Evolutionary conservation across 2,888 invertebrate species (phyloP).

Genomic region (Myathropa florea): DNA sequence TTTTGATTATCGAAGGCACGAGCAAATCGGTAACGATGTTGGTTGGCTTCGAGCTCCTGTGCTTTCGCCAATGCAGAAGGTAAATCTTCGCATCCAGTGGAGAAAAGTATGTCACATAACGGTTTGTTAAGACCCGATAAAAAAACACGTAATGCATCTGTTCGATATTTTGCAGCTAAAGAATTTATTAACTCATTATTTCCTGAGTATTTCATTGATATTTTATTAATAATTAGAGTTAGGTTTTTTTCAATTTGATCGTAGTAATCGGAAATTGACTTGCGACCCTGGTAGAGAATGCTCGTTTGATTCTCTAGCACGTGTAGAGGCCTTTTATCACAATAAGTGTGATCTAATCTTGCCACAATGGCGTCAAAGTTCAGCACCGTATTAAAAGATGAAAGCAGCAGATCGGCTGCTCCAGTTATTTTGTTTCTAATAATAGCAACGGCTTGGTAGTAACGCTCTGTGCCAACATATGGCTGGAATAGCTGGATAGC

Average conservation of each 20-base stretch:
- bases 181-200: no score
- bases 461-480: not conserved
- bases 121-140: not conserved
- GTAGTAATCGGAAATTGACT: not conserved
- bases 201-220: slow-evolving; percentile 5
- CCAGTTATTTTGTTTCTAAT: slow-evolving; percentile 2
- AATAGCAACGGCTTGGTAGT: not conserved
- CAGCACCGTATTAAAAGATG: no score
- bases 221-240: slow-evolving; percentile 8
- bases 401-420: not conserved
- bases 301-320: slow-evolving; percentile 9
- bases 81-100: slow-evolving; percentile 1
- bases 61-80: slow-evolving; percentile 10
- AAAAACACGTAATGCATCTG: slow-evolving; percentile 7
- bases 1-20: no score
- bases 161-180: no score
- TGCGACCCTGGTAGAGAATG: not conserved
- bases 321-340: not conserved
- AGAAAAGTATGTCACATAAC: not conserved
- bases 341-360: slow-evolving; percentile 3
- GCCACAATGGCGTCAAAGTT: no score
- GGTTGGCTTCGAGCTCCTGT: slow-evolving; percentile 14
- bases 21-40: slow-evolving; percentile 3
- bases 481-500: not conserved
- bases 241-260: not conserved